These are phyloP conservation scores for Hormiphora californensis DNA, from an alignment of 37 sponge, comb jelly and placozoan genomes.

Conservation along the genomic window DNA sequence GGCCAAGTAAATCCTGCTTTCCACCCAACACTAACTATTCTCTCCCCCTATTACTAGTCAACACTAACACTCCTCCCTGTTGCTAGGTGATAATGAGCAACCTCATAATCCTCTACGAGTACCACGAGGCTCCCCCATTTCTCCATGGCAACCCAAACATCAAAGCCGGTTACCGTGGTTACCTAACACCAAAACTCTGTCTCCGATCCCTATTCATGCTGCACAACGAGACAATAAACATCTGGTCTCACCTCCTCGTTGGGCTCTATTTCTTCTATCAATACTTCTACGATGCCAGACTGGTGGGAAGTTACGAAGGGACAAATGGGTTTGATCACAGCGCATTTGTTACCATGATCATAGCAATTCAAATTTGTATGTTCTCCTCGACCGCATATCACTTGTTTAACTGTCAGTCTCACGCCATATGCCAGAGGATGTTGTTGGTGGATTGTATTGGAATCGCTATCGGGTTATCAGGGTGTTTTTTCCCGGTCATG, in stretches of 20 bases:
- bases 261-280: slow-evolving; percentile 19
- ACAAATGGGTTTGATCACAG: background rate
- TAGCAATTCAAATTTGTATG: slow-evolving; percentile 8
- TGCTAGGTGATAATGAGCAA: too few species aligned
- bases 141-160: background rate
- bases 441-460: slow-evolving; percentile 11
- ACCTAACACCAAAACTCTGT: background rate
- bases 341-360: background rate
- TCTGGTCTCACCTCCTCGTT: slow-evolving; percentile 44
- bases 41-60: too few species aligned
- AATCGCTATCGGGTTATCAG: slow-evolving; percentile 24
- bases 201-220: background rate
- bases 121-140: slow-evolving; percentile 24
- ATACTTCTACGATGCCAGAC: background rate
- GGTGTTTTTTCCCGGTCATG: slow-evolving; percentile 40
- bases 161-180: slow-evolving; percentile 27
- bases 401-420: slow-evolving; percentile 17
- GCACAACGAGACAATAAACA: slow-evolving; percentile 19
- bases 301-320: background rate
- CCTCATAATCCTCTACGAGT: background rate
- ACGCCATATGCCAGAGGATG: background rate
- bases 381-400: slow-evolving; percentile 17
- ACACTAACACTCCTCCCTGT: too few species aligned
- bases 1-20: too few species aligned
- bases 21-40: too few species aligned